Base-by-base conservation (phyloP, 2,797 vertebrate species). In the Coregonus sp. region DNA sequence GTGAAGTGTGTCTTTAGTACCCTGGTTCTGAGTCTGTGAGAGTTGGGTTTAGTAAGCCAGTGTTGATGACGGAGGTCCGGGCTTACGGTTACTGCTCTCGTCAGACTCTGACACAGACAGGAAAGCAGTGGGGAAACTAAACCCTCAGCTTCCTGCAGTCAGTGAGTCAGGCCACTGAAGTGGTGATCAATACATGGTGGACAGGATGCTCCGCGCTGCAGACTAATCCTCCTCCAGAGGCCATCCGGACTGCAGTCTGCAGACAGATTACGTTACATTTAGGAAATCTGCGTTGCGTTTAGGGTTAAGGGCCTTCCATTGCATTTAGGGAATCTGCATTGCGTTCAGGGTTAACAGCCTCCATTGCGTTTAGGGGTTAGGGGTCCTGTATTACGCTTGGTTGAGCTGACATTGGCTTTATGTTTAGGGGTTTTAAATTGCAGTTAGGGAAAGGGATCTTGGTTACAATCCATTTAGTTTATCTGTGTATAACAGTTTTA, bases 201-300 rank as follows among this genome's bases (percentile, higher is more conserved):
- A 81, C 87, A 90, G 86, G 90, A 91, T 87, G 85, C 89, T 89
- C 85, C 6, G 59, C 84, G 85, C 76, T 79, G 83, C 76, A 40
- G 59, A 81, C 86, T 91, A 92, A 91, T 92, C 89, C 91, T 80
- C 82, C 84, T 88, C 88, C 86, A 85, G 80, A 81, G 87, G 89
- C 90, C 86, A 3, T 29, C 25, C 40, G 4, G 33, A 33, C 18
- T 25, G 37, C 56, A 76, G 54, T 29, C 63, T 47, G 3, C 20
- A 0, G 56, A 78, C 79, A 71, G 76, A 73, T 73, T 87, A 72
- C 80, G 25, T 81, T 76, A 51, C 70, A 83, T 80, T 77, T 80
- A 70, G 70, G 76, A 40, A 5, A 56, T 16, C 52, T 56, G 52
- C 52, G 15, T 54, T 54, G 52, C 3, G 4, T 18, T 15, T 54